Evolutionary conservation across 2,888 invertebrate genomes (phyloP).

Genomic region (Lasioglossum zephyrum): DNA sequence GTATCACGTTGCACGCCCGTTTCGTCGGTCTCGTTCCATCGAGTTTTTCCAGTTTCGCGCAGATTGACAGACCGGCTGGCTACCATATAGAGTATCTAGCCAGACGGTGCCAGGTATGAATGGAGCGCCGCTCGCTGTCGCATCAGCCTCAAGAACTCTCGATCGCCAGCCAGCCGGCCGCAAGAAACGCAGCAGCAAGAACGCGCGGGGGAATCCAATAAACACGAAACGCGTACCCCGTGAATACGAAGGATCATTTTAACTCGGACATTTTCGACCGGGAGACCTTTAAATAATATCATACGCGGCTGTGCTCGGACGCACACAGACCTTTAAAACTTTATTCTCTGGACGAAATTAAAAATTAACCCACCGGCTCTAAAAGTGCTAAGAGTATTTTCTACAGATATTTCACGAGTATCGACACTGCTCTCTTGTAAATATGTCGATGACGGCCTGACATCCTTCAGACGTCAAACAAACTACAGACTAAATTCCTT

Average conservation of each 20-base stretch:
- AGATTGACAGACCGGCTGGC: conserved; percentile 70
- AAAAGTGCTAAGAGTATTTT: not conserved
- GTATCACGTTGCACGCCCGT: conserved; percentile 30
- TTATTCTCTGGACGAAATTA: not conserved
- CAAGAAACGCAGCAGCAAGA: conserved; percentile 50
- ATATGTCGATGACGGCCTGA: no score
- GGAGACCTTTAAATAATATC: conserved; percentile 3
- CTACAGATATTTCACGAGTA: not conserved
- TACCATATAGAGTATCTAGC: conserved; percentile 76
- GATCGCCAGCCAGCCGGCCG: conserved; percentile 41
- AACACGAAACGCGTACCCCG: conserved; percentile 33
- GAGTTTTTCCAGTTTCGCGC: conserved; percentile 72
- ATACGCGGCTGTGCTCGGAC: not conserved
- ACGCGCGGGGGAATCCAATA: conserved; percentile 53
- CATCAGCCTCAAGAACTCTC: conserved; percentile 49
- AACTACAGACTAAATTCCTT: not conserved
- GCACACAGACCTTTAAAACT: not conserved
- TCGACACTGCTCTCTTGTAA: not conserved
- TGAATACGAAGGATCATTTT: conserved; percentile 26
- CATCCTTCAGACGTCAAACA: no score
- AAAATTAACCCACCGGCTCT: not conserved
- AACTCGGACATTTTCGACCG: not conserved
- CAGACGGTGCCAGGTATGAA: conserved; percentile 71
- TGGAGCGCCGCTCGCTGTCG: conserved; percentile 71
- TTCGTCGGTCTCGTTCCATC: conserved; percentile 60